Base-by-base conservation (phyloP, 2,797 vertebrate species). In the Harpagifer antarcticus region DNA sequence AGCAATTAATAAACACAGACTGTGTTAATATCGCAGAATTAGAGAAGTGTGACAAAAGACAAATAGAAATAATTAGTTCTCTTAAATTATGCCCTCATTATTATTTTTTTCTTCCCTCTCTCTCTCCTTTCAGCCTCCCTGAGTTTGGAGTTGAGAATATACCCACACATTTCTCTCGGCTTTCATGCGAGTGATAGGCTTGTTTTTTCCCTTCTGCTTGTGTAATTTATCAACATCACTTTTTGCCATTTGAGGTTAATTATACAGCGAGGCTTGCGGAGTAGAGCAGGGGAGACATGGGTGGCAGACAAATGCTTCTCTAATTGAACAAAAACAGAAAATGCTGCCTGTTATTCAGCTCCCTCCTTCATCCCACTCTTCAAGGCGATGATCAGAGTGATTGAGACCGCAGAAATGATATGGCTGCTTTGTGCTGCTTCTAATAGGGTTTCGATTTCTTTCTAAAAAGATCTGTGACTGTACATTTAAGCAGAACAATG, bases 21-120 rank as follows among this genome's bases (percentile, higher is more conserved):
- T 98, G 96, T 97, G 97, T 97, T 99, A 99, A 99, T 98, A 98
- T 97, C 96, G 96, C 97, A 96, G 97, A 99, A 99, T 99, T 99
- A 99, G 96, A 97, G 98, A 93, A 99, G 97, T 99, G 97, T 99
- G 98, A 99, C 98, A 99, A 97, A 99, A 99, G 97, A 99, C 97
- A 99, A 99, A 99, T 99, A 99, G 97, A 99, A 99, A 99, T 99
- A 99, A 99, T 99, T 99, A 99, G 96, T 98, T 98, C 97, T 97
- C 97, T 96, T 97, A 98, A 99, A 98, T 99, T 97, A 98, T 98
- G 97, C 98, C 97, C 97, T 98, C 97, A 97, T 99, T 99, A 98
- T 96, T 97, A 95, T 91, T 94, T 93, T 73, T 91, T 57, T 5
- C 23, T 69, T 23, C 76, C 58, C 68, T 45, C 31, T 23, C 75